A percentile compares a stretch with the other conserved stretches of the same genome.
These are phyloP conservation scores for Apeltes quadracus DNA, from an alignment of 2,113 vertebrate species.

Conservation along the genomic window DNA sequence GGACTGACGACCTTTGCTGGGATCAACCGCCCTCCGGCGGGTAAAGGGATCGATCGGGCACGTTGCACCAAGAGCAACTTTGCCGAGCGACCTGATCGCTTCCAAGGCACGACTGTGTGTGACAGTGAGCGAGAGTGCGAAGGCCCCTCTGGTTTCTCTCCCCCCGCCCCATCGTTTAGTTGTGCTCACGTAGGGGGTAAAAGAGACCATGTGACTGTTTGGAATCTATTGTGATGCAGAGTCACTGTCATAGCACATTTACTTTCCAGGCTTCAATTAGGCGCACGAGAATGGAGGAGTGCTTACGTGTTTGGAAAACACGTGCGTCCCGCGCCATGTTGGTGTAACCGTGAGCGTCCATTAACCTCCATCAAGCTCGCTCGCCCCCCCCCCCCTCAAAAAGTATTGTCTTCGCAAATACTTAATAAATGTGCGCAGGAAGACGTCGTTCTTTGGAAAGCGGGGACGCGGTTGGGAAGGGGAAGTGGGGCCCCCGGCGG, in stretches of 20 bases:
- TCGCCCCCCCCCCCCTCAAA: constrained; percentile 1
- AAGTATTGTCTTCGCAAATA: constrained; percentile 43
- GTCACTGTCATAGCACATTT: constrained; percentile 64
- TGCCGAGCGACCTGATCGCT: constrained; percentile 33
- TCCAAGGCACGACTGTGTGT: constrained; percentile 20
- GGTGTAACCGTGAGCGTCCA: constrained; percentile 44
- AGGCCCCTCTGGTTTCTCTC: constrained; percentile 1
- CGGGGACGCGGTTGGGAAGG: constrained; percentile 40
- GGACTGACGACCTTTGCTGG: constrained; percentile 17
- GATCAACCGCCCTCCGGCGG: constrained; percentile 59
- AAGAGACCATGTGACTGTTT: constrained; percentile 48
- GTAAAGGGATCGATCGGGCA: constrained; percentile 40
- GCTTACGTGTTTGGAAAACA: constrained; percentile 33
- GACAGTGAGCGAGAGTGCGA: neutral
- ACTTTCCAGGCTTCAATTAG: constrained; percentile 47
- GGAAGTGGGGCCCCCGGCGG: constrained; percentile 47
- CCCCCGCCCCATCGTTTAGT: neutral
- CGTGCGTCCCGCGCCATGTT: constrained; percentile 17
- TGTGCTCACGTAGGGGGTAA: constrained; percentile 21
- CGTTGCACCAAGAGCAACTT: constrained; percentile 65
- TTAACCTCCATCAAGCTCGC: constrained; percentile 59
- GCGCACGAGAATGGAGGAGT: constrained; percentile 52
- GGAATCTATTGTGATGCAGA: constrained; percentile 69
- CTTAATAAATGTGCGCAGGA: constrained; percentile 51
- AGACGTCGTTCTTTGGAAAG: constrained; percentile 55